Percentiles rank a stretch among this genome's conserved stretches.
These are phyloP conservation scores for Heteromyza rotundicornis DNA, from an alignment of 2,888 invertebrate genomes.

Conservation along the genomic window DNA sequence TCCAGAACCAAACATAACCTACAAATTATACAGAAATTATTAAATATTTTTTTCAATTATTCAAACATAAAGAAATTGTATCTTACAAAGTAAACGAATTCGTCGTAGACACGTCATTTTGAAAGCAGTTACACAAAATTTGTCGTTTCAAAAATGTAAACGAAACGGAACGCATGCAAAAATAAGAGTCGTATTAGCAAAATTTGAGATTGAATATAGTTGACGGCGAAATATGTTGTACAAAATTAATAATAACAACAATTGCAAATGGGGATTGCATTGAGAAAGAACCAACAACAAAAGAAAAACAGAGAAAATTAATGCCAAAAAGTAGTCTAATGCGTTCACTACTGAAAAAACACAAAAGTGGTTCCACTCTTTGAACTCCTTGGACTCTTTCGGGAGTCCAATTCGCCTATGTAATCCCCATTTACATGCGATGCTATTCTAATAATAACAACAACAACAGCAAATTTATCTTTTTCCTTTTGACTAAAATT, in stretches of 20 bases:
- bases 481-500: conserved; percentile 47
- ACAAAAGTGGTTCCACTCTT: neutral
- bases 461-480: conserved; percentile 31
- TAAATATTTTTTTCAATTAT: too few species aligned
- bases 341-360: neutral
- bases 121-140: conserved; percentile 40
- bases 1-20: too few species aligned
- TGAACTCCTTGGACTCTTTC: neutral
- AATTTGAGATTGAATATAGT: conserved; percentile 24
- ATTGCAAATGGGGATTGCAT: conserved; percentile 30
- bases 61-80: conserved; percentile 43
- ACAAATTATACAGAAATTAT: too few species aligned
- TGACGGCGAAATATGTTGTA: conserved; percentile 27
- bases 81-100: conserved; percentile 54
- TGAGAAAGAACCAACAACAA: too few species aligned
- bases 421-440: conserved; percentile 27
- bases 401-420: too few species aligned
- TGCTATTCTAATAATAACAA: conserved; percentile 31
- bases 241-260: conserved; percentile 29
- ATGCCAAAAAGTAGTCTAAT: neutral
- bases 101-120: conserved; percentile 40
- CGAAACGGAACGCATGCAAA: conserved; percentile 44
- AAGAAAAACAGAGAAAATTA: neutral
- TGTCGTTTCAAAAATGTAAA: conserved; percentile 35
- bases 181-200: conserved; percentile 41